phyloP scores from a whole-genome alignment of 2,113 vertebrate genomes.

The Macaca fascicularis region DNA sequence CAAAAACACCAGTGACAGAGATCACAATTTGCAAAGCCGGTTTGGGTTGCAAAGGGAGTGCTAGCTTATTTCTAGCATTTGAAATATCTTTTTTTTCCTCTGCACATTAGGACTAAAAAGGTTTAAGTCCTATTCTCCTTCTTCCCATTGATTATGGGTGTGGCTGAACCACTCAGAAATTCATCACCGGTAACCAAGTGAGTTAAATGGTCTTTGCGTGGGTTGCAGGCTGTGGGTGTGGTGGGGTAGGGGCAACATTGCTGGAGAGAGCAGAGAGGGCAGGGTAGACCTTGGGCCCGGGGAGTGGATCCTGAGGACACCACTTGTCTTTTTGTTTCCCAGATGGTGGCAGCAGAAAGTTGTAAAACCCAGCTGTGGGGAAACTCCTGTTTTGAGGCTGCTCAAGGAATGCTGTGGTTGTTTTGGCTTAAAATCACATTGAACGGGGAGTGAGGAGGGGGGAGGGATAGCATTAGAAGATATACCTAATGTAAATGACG shows the following conservation, averaged over 20 bases:
- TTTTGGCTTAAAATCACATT: slow-evolving; percentile 10
- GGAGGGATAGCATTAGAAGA: too few relatives aligned
- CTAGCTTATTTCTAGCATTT: not conserved
- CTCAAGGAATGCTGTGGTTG: not conserved
- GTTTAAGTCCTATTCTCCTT: not conserved
- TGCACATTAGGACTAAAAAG: not conserved
- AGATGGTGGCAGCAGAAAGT: slow-evolving; percentile 36
- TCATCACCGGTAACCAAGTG: not conserved
- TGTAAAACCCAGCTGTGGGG: not conserved
- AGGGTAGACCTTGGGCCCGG: not conserved
- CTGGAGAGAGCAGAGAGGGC: not conserved
- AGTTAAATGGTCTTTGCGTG: not conserved
- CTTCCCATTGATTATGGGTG: not conserved
- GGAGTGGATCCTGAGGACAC: not conserved
- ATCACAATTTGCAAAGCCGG: not conserved
- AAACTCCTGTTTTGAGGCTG: not conserved
- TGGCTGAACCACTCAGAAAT: not conserved
- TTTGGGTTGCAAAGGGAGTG: not conserved
- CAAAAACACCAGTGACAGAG: not conserved
- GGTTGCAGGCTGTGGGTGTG: not conserved
- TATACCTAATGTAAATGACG: too few relatives aligned
- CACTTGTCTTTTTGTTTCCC: not conserved
- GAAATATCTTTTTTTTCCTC: not conserved
- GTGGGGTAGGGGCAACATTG: not conserved
- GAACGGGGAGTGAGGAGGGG: too few relatives aligned